phyloP scores from a whole-genome alignment of 2,888 invertebrate species.

The Chesias legatella region DNA sequence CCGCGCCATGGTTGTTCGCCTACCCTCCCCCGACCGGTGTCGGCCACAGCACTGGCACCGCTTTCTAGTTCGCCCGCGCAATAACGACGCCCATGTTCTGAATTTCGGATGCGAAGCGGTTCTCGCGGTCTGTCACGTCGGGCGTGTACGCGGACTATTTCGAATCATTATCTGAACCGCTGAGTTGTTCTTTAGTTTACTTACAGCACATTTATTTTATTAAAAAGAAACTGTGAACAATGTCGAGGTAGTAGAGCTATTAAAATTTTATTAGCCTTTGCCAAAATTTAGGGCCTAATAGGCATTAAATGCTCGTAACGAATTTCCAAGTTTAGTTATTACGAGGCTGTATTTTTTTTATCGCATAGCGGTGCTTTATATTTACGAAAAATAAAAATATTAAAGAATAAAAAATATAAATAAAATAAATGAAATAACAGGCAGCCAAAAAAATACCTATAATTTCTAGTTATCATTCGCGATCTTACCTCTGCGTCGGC shows the following conservation, averaged over 20 bases:
- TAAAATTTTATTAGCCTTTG: too few species aligned
- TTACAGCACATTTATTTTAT: constrained; percentile 46
- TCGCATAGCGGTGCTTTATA: not conserved
- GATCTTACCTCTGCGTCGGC: too few species aligned
- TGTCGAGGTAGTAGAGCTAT: too few species aligned
- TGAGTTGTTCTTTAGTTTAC: constrained; percentile 84
- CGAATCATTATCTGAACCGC: constrained; percentile 84
- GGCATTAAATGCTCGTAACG: too few species aligned
- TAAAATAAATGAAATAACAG: too few species aligned
- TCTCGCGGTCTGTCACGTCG: constrained; percentile 87
- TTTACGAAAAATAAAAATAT: too few species aligned
- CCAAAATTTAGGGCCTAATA: too few species aligned
- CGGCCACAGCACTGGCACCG: constrained; percentile 88
- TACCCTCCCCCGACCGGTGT: constrained; percentile 91
- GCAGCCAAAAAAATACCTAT: too few species aligned
- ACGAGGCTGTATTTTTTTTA: not conserved
- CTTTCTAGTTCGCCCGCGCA: constrained; percentile 83
- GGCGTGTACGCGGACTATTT: constrained; percentile 93
- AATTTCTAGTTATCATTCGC: too few species aligned
- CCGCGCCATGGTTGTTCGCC: constrained; percentile 86
- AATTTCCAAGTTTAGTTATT: not conserved
- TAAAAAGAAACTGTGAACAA: too few species aligned
- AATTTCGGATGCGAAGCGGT: constrained; percentile 79
- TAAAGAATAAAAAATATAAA: too few species aligned
- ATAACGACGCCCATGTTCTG: constrained; percentile 84